These are phyloP conservation scores for Lacerta viridis DNA, from an alignment of 2,797 vertebrate species.

Conservation along the genomic window DNA sequence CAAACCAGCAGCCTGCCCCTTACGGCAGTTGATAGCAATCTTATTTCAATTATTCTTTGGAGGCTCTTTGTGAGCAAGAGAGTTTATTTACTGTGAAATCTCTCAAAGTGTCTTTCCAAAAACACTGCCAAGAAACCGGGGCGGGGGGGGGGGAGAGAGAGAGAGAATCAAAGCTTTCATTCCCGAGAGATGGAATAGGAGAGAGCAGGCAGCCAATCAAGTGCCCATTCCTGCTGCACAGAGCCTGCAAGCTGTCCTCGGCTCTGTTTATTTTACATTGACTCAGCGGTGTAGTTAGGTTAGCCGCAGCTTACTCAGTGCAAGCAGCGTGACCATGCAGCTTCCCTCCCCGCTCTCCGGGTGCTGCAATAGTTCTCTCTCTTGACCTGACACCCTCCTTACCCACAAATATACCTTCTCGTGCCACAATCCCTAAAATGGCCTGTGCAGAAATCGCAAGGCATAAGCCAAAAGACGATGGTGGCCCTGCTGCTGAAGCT, in stretches of 20 bases:
- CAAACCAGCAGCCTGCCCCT: background rate
- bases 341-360: background rate
- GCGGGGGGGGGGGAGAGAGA: too few species aligned
- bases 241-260: background rate
- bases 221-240: background rate
- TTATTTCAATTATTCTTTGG: slow-evolving; percentile 37
- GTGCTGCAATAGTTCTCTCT: background rate
- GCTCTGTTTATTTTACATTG: slow-evolving; percentile 53
- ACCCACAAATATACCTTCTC: too few species aligned
- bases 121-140: slow-evolving; percentile 8
- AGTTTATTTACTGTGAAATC: slow-evolving; percentile 46
- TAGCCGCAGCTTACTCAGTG: slow-evolving; percentile 40
- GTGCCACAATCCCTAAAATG: background rate
- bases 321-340: slow-evolving; percentile 10
- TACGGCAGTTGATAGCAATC: background rate
- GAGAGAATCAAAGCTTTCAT: background rate
- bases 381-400: background rate
- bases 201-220: background rate
- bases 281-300: slow-evolving; percentile 35
- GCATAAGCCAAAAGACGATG: background rate
- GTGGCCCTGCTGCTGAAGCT: background rate
- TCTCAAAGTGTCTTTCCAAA: slow-evolving; percentile 26
- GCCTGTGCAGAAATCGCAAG: background rate
- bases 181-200: background rate
- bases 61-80: background rate